Evolutionary conservation across 2,113 vertebrate genomes (phyloP), one percentile per base, ranked within the genome.

Genomic region (Craseonycteris thonglongyai): DNA sequence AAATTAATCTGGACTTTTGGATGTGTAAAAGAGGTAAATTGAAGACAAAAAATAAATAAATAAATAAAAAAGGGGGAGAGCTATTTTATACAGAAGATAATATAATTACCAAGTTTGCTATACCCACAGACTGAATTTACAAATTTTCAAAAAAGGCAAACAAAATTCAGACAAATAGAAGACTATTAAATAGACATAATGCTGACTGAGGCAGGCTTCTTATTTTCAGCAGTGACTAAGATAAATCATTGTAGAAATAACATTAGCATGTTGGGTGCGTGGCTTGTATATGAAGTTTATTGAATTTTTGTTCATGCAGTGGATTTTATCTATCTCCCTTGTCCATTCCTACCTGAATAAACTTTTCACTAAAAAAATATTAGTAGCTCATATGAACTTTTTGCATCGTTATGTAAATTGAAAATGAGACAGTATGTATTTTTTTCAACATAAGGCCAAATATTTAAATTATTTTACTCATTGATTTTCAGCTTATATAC

Each of bases 391-490:
- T 68, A 21, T 16, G 28, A 90, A 80, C 10, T 40, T 95, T 96
- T 94, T 71, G 49, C 35, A 24, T 81, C 65, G 69, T 74, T 86
- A 61, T 35, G 1, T 63, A 81, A 93, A 54, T 66, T 91, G 54
- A 56, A 90, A 72, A 65, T 24, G 66, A 89, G 33, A 8, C 18
- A 63, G 8, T 45, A 15, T 80, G 6, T 15, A 14, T 71, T 83
- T 94, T 83, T 94, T 93, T 74, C 35, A 84, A 11, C 59, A 13
- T 35, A n/a, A 93, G 12, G 30, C 7, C 61, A 38, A 59, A 2
- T 63, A 61, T 90, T 88, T 87, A 35, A 95, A 38, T 84, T 79
- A 24, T 94, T 96, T 89, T 40, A 35, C n/a, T 54, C 5, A 45
- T 83, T 72, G 49, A 40, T 42, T 95, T 95, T 84, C 26, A 69